phyloP scores from a whole-genome alignment of 2,888 invertebrate species.

The Cataglyphis livida region DNA sequence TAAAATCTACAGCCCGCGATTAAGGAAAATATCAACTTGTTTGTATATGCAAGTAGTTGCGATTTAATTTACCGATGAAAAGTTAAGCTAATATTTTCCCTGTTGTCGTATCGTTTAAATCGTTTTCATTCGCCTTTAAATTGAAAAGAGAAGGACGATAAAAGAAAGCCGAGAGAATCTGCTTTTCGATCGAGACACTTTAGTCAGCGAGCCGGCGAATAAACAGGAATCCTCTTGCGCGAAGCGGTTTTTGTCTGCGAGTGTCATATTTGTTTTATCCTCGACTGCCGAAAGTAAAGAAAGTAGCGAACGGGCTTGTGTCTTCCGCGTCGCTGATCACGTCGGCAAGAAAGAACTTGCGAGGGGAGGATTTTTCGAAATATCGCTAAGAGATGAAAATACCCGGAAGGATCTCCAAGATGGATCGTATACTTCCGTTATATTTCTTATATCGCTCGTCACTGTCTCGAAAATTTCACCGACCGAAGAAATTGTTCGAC shows the following conservation, averaged over 20 bases:
- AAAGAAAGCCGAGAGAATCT: neutral
- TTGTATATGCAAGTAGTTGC: neutral
- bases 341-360: conserved; percentile 37
- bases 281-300: conserved; percentile 37
- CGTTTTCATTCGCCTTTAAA: conserved; percentile 30
- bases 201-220: conserved; percentile 39
- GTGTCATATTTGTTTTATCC: conserved; percentile 46
- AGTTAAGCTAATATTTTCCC: conserved; percentile 41
- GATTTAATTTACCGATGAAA: conserved; percentile 38
- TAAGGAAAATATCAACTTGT: conserved; percentile 8
- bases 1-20: neutral
- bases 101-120: conserved; percentile 13
- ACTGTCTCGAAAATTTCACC: conserved; percentile 38
- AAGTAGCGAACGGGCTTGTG: conserved; percentile 34
- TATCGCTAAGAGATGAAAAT: conserved; percentile 51
- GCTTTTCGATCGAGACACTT: conserved; percentile 48
- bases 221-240: conserved; percentile 46
- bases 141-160: neutral
- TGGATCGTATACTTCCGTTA: conserved; percentile 22
- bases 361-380: conserved; percentile 46
- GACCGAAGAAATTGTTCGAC: conserved; percentile 3
- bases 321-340: conserved; percentile 46
- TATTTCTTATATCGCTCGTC: conserved; percentile 40
- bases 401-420: conserved; percentile 39
- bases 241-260: conserved; percentile 34